Evolutionary conservation across 1,140 invertebrate species (phyloP).

Genomic region (Drosophila fuyamai): DNA sequence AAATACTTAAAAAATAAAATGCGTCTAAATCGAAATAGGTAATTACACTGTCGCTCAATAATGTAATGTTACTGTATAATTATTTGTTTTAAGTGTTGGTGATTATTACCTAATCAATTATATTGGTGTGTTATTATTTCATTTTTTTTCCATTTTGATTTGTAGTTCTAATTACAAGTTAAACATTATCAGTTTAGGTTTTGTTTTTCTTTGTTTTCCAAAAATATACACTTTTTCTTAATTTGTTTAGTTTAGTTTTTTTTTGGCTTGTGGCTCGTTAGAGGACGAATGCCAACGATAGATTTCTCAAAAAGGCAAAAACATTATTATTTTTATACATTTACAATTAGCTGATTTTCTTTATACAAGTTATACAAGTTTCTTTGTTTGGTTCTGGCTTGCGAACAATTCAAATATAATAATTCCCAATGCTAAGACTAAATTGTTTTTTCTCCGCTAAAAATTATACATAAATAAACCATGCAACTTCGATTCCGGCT

Average conservation of each 20-base stretch:
- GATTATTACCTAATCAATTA: slow-evolving; percentile 63
- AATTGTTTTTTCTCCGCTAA: slow-evolving; percentile 63
- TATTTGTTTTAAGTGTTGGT: slow-evolving; percentile 26
- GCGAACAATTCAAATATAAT: slow-evolving; percentile 29
- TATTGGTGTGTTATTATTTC: slow-evolving; percentile 31
- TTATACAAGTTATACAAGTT: slow-evolving; percentile 70
- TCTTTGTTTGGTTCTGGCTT: slow-evolving; percentile 6
- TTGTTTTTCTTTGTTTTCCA: slow-evolving; percentile 27
- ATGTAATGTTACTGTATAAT: slow-evolving; percentile 29
- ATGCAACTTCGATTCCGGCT: not conserved
- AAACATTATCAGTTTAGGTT: slow-evolving; percentile 26
- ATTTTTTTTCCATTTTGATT: slow-evolving; percentile 10
- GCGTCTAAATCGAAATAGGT: slow-evolving; percentile 73
- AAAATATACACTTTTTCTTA: slow-evolving; percentile 67
- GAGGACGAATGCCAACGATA: slow-evolving; percentile 71
- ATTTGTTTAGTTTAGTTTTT: slow-evolving; percentile 26
- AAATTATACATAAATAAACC: slow-evolving; percentile 59
- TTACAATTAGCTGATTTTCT: slow-evolving; percentile 43
- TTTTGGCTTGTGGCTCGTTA: slow-evolving; percentile 54
- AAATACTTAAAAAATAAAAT: slow-evolving; percentile 81
- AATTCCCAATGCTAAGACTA: slow-evolving; percentile 36
- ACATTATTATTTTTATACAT: slow-evolving; percentile 52
- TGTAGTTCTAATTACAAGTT: slow-evolving; percentile 44
- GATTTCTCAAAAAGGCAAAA: slow-evolving; percentile 77
- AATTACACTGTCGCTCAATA: slow-evolving; percentile 25